Conservation (phyloP, 1,140 invertebrate genomes). For the Drosophila setifemur region DNA sequence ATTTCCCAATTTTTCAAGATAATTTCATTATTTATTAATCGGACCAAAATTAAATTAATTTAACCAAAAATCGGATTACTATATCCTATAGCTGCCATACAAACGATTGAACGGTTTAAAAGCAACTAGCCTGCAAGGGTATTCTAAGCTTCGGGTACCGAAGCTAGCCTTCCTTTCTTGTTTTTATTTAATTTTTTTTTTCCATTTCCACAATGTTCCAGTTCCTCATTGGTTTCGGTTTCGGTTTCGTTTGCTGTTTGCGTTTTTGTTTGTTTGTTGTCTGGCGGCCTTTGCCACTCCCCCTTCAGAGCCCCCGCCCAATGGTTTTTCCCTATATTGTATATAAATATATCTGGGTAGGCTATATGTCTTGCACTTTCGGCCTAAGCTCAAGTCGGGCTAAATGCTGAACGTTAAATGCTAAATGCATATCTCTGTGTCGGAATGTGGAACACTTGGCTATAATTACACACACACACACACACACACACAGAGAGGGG, state of each 20-base stretch:
- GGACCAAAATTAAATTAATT: too few relatives aligned
- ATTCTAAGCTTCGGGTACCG: too few relatives aligned
- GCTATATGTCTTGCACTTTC: constrained; percentile 34
- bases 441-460: constrained; percentile 51
- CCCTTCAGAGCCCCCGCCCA: not conserved
- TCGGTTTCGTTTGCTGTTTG: constrained; percentile 6
- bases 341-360: not conserved
- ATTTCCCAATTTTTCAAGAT: too few relatives aligned
- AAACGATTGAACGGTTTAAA: too few relatives aligned
- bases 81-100: too few relatives aligned
- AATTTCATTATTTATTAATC: too few relatives aligned
- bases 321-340: not conserved
- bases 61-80: too few relatives aligned
- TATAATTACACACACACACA: constrained; percentile 41
- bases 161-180: too few relatives aligned
- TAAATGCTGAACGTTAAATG: constrained; percentile 11
- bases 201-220: constrained; percentile 19
- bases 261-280: constrained; percentile 38
- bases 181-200: too few relatives aligned
- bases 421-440: constrained; percentile 40
- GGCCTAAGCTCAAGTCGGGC: constrained; percentile 25
- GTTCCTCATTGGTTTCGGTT: constrained; percentile 14
- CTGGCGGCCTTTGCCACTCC: constrained; percentile 17
- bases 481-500: not conserved
- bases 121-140: too few relatives aligned